These are phyloP conservation scores for Otis tarda DNA, from an alignment of 2,113 vertebrate genomes.

Conservation along the genomic window DNA sequence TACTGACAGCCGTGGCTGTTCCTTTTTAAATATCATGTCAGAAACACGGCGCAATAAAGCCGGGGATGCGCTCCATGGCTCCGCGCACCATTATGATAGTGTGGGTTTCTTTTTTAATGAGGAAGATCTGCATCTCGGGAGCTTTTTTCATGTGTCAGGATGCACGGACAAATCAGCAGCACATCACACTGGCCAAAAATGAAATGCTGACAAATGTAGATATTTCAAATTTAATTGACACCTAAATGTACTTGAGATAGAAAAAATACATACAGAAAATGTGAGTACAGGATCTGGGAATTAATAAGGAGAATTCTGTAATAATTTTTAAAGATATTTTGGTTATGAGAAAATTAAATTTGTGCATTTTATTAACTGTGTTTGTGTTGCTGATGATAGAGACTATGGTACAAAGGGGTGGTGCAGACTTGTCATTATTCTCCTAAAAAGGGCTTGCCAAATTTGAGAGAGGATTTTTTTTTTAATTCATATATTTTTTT, in stretches of 20 bases:
- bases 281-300: conserved; percentile 73
- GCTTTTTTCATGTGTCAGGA: conserved; percentile 87
- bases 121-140: conserved; percentile 86
- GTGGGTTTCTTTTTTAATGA: conserved; percentile 90
- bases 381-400: not conserved
- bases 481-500: not conserved
- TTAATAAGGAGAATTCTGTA: conserved; percentile 68
- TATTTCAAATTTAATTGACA: conserved; percentile 99
- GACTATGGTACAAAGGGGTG: not conserved
- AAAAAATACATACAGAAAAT: conserved; percentile 70
- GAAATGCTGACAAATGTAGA: conserved; percentile 99
- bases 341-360: not conserved
- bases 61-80: conserved; percentile 78
- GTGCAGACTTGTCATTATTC: not conserved
- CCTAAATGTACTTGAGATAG: conserved; percentile 87
- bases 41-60: conserved; percentile 72
- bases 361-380: not conserved
- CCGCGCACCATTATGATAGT: conserved; percentile 76
- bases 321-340: conserved; percentile 44
- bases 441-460: not conserved
- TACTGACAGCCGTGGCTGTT: conserved; percentile 84
- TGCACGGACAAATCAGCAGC: conserved; percentile 90
- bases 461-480: not conserved
- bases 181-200: conserved; percentile 86
- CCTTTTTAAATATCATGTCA: conserved; percentile 91